These are phyloP conservation scores for Rhamnusium bicolor DNA, from an alignment of 2,888 invertebrate genomes.

Conservation along the genomic window DNA sequence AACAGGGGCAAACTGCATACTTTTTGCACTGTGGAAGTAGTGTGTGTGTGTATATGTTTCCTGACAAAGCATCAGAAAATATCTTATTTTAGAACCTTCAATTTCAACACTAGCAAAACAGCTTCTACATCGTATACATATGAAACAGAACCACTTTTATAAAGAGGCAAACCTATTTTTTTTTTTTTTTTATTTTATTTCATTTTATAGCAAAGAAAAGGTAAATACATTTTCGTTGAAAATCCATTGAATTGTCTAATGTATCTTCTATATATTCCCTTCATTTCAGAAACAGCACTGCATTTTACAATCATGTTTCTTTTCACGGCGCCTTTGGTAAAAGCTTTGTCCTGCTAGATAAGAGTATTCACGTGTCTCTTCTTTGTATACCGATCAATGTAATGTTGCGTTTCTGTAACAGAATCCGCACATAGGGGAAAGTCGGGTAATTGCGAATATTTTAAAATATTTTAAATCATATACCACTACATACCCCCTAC, in stretches of 20 bases:
- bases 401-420: conserved; percentile 14
- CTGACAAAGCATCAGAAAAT: background rate
- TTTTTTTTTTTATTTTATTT: background rate
- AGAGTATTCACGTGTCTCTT: conserved; percentile 48
- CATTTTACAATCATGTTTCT: conserved; percentile 42
- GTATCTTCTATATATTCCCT: conserved; percentile 25
- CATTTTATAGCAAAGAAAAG: conserved; percentile 11
- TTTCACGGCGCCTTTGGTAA: conserved; percentile 36
- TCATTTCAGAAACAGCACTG: conserved; percentile 20
- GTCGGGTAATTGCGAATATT: background rate
- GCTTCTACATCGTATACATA: too few relatives aligned
- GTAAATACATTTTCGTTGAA: conserved; percentile 34
- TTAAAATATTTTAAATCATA: too few relatives aligned
- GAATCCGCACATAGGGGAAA: background rate
- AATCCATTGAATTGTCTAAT: conserved; percentile 36
- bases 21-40: too few relatives aligned
- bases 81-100: background rate
- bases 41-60: too few relatives aligned
- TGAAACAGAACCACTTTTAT: conserved; percentile 4
- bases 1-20: too few relatives aligned
- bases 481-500: too few relatives aligned
- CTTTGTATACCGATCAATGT: conserved; percentile 42
- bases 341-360: conserved; percentile 50
- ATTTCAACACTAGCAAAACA: background rate
- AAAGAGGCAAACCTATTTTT: conserved; percentile 1